These are phyloP conservation scores for Penelope pileata DNA, from an alignment of 2,113 vertebrate genomes.

Conservation along the genomic window DNA sequence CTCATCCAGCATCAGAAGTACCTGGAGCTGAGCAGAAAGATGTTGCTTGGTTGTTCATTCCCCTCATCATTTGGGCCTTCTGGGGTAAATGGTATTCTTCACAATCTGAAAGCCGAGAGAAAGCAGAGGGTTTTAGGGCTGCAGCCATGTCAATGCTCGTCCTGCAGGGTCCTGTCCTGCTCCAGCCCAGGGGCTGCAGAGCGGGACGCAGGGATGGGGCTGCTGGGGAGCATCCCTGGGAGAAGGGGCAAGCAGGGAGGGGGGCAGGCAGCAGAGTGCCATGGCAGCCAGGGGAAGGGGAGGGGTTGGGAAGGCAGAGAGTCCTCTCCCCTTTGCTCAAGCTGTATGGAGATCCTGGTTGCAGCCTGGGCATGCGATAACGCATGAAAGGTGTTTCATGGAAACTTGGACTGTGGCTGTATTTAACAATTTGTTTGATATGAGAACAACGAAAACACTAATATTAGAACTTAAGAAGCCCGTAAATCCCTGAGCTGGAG, in stretches of 20 bases:
- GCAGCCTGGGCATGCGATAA: background rate
- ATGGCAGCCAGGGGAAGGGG: background rate
- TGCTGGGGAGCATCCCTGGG: no score
- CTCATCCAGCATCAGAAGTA: background rate
- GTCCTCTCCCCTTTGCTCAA: background rate
- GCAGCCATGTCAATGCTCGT: fast-evolving
- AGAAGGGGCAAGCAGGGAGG: no score
- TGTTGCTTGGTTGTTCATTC: background rate
- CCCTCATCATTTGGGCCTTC: background rate
- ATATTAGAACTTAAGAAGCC: no score
- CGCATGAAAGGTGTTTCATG: background rate
- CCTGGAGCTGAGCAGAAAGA: background rate
- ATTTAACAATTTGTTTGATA: background rate
- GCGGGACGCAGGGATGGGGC: background rate
- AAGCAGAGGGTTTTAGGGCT: background rate
- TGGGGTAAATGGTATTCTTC: background rate
- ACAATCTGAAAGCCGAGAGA: background rate
- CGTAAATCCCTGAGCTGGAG: background rate
- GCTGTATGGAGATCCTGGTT: background rate
- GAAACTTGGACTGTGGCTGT: background rate
- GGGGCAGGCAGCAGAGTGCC: no score
- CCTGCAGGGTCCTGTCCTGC: background rate
- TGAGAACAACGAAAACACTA: background rate
- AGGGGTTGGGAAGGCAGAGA: background rate
- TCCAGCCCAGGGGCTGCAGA: background rate